Evolutionary conservation across 2,888 invertebrate species (phyloP), one percentile per base, ranked within the genome.

Genomic region (Volucella bombylans): DNA sequence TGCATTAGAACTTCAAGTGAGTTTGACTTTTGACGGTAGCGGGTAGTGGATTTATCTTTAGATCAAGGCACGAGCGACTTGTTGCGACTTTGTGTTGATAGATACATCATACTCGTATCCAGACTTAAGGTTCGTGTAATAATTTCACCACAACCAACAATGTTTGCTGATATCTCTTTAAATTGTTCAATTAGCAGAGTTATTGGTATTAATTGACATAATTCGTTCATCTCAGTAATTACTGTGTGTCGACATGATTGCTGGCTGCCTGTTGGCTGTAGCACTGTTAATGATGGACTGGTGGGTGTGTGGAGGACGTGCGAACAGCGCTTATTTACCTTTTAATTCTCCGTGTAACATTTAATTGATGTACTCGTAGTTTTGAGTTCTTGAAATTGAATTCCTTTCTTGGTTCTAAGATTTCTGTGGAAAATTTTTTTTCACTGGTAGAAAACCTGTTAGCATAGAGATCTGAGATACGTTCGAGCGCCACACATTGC

Each of bases 161-260:
- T 57, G 74, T 74, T 76, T 74, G 71, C 65, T 71, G 61, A 59
- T 65, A 55, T 57, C 39, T 54, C 43, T 64, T 78, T 57, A 65
- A 61, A 89, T 90, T 89, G 90, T 89, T 89, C 89, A 89, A 90
- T 89, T 90, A 89, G 89, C 88, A 87, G 88, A 89, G 89, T 89
- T 90, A 90, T 89, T 89, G 89, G 89, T 87, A 89, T 89, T 89
- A 89, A 89, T 89, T 89, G 90, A 88, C 74, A 86, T 85, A 86
- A 85, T 86, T 85, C 81, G 73, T 77, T 78, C 81, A 78, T 67
- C 47, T 87, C 73, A 87, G 89, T 90, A 89, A 89, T 89, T 89
- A 89, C 87, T 88, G 89, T 87, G 87, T 89, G 90, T 88, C 55
- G 81, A 80, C 69, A 83, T 68, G 76, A 55, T 76, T 62, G 65